Conservation (phyloP, 2,888 invertebrate genomes). For the Acleris sparsana region DNA sequence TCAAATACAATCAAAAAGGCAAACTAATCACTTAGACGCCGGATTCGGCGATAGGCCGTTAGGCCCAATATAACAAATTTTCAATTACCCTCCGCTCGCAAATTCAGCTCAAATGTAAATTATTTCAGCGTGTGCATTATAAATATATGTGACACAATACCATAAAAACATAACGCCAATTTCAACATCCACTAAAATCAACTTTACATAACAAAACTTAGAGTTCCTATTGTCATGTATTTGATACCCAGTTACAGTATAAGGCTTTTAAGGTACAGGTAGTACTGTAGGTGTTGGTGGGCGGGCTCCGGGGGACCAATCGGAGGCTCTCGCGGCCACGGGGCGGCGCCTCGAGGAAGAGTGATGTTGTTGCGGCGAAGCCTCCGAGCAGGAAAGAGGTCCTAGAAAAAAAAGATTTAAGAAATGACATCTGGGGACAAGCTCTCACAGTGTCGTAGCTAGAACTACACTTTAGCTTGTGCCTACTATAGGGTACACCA, state of each 20-base stretch:
- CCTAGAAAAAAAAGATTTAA: slow-evolving; percentile 11
- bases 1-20: slow-evolving; percentile 41
- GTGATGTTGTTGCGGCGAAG: slow-evolving; percentile 78
- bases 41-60: slow-evolving; percentile 62
- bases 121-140: slow-evolving; percentile 82
- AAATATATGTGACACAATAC: slow-evolving; percentile 61
- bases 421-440: too few species aligned
- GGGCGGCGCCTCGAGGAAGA: slow-evolving; percentile 75
- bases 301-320: slow-evolving; percentile 71
- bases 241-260: too few species aligned
- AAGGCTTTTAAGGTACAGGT: too few species aligned
- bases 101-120: slow-evolving; percentile 83
- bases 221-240: too few species aligned
- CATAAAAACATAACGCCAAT: too few species aligned
- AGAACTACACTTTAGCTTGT: too few species aligned
- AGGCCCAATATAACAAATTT: slow-evolving; percentile 82
- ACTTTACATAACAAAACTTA: too few species aligned
- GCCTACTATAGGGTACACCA: too few species aligned
- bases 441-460: too few species aligned
- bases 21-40: slow-evolving; percentile 68
- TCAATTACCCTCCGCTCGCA: slow-evolving; percentile 82
- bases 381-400: slow-evolving; percentile 66
- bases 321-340: slow-evolving; percentile 54
- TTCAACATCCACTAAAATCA: too few species aligned
- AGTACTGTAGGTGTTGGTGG: slow-evolving; percentile 75